Conservation (phyloP, 1,140 invertebrate genomes). For the Zophobas morio region DNA sequence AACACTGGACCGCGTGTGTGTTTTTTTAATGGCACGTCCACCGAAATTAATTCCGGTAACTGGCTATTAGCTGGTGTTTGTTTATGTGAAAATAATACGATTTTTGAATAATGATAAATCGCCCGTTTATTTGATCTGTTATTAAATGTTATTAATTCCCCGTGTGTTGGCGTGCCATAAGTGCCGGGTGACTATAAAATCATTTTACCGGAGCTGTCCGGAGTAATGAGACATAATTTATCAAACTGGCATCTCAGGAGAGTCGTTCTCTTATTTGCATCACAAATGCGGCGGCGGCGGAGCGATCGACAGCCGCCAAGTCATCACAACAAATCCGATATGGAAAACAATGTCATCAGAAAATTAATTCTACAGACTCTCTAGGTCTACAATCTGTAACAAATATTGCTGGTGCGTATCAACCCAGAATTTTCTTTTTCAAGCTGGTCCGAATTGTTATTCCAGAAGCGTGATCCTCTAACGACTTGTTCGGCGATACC, state of each 20-base stretch:
- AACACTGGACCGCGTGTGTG: conserved; percentile 27
- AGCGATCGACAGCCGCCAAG: no score
- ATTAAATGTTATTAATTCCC: conserved; percentile 38
- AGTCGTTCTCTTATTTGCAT: conserved; percentile 4
- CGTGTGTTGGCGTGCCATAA: conserved; percentile 33
- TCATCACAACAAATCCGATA: no score
- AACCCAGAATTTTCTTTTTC: background rate
- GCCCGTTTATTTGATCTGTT: conserved; percentile 30
- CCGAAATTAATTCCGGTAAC: conserved; percentile 35
- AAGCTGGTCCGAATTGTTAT: background rate
- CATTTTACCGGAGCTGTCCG: conserved; percentile 31
- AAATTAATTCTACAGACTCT: no score
- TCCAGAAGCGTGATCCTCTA: conserved; percentile 6
- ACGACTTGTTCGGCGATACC: background rate
- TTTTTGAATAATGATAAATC: conserved; percentile 39
- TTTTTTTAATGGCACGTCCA: conserved; percentile 32
- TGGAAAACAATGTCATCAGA: no score
- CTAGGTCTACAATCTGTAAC: no score
- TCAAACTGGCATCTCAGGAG: conserved; percentile 20
- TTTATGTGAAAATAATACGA: conserved; percentile 41
- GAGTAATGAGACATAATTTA: conserved; percentile 40
- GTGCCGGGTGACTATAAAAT: conserved; percentile 38
- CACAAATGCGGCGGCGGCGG: background rate
- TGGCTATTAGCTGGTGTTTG: conserved; percentile 25
- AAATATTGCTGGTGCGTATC: background rate